Conservation (phyloP, 2,888 invertebrate species). For the Tigriopus californicus region DNA sequence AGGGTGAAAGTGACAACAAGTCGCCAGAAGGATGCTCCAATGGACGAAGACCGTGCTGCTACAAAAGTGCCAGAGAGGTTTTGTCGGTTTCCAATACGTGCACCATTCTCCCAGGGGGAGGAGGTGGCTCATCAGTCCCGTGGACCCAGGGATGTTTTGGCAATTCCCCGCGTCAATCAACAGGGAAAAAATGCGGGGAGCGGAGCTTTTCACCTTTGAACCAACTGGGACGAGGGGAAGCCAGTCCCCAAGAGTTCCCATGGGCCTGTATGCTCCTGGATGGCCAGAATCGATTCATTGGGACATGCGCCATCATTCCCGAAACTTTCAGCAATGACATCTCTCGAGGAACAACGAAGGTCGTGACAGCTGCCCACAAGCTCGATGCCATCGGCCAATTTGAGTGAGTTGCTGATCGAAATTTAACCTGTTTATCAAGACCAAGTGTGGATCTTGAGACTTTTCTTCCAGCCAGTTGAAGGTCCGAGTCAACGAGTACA, state of each 20-base stretch:
- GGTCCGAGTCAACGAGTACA: slow-evolving; percentile 11
- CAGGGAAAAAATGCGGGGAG: neutral
- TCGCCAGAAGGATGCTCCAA: too few species aligned
- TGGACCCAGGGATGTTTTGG: neutral
- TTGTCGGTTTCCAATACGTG: too few species aligned
- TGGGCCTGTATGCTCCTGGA: slow-evolving; percentile 14
- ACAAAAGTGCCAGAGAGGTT: too few species aligned
- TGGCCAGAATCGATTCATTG: slow-evolving; percentile 9
- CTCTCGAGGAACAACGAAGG: slow-evolving; percentile 7
- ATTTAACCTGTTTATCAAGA: too few species aligned
- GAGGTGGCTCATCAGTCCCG: neutral
- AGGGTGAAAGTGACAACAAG: too few species aligned
- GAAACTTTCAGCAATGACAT: neutral
- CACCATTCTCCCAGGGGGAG: too few species aligned
- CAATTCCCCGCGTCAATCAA: neutral
- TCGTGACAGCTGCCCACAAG: slow-evolving; percentile 15
- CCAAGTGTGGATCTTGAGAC: too few species aligned
- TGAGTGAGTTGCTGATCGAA: slow-evolving; percentile 15
- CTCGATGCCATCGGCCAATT: neutral
- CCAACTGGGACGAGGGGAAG: neutral
- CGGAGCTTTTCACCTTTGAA: neutral
- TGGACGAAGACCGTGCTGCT: too few species aligned
- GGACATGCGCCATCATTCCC: slow-evolving; percentile 11
- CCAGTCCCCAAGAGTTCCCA: slow-evolving; percentile 14
- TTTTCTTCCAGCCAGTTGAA: slow-evolving; percentile 2